Conservation (phyloP, 2,113 vertebrate species). For the Diadophis punctatus region DNA sequence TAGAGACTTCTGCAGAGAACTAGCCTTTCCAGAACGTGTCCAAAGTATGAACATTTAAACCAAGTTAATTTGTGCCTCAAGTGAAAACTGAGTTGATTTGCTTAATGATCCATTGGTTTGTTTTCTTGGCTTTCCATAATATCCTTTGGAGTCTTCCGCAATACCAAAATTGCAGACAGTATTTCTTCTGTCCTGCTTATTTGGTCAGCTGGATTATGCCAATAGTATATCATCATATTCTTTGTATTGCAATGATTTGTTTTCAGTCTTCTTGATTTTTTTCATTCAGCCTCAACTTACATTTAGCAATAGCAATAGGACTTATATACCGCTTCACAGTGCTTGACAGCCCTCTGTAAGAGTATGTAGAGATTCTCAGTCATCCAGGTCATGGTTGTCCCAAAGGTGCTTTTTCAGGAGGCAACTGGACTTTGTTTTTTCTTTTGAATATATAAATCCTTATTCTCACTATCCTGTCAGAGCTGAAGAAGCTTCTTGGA, state of each 20-base stretch:
- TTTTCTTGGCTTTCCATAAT: neutral
- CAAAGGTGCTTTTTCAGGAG: too few species aligned
- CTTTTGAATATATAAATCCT: too few species aligned
- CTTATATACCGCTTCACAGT: neutral
- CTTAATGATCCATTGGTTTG: neutral
- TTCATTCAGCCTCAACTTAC: neutral
- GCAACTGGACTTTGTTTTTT: too few species aligned
- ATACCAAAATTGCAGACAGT: neutral
- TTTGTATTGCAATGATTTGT: neutral
- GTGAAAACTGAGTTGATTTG: neutral
- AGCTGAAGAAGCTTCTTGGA: too few species aligned
- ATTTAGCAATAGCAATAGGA: neutral
- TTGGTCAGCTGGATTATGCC: neutral
- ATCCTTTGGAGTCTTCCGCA: neutral
- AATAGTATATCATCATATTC: neutral
- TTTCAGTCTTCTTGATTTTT: neutral
- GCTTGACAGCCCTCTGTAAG: too few species aligned
- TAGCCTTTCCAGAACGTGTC: neutral
- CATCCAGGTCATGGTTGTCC: too few species aligned
- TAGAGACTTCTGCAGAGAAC: neutral
- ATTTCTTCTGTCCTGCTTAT: neutral
- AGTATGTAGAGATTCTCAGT: too few species aligned
- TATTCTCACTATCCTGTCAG: too few species aligned
- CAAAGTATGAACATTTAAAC: neutral
- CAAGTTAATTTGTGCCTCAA: neutral